Evolutionary conservation across 35 echinoderm and acorn worm genomes (phyloP).

Genomic region (Heliocidaris tuberculata): DNA sequence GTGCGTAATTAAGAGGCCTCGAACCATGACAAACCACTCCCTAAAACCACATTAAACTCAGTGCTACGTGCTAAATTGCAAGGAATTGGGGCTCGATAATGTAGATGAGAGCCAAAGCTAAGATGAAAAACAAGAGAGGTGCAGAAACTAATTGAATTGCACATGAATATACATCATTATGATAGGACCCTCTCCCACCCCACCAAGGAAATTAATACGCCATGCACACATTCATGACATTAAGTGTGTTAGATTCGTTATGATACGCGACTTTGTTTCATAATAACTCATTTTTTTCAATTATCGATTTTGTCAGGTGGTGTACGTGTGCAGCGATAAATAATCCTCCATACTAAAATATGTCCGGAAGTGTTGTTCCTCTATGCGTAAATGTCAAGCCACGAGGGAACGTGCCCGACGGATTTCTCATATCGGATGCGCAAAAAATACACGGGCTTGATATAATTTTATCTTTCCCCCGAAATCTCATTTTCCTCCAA

Average conservation of each 20-base stretch:
- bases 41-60: too few relatives aligned
- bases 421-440: not conserved
- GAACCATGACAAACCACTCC: too few relatives aligned
- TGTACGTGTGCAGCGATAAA: not conserved
- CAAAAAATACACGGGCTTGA: not conserved
- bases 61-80: too few relatives aligned
- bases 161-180: too few relatives aligned
- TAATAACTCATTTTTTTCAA: not conserved
- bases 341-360: not conserved
- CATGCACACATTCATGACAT: not conserved
- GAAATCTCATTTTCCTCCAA: not conserved
- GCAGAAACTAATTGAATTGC: not conserved
- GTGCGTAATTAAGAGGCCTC: too few relatives aligned
- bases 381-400: not conserved
- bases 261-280: not conserved
- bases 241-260: not conserved
- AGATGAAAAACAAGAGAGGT: too few relatives aligned
- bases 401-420: not conserved
- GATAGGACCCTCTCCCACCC: not conserved
- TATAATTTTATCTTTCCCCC: not conserved
- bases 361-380: not conserved
- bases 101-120: too few relatives aligned
- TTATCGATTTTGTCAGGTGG: conserved; percentile 1
- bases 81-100: too few relatives aligned
- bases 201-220: not conserved